These are phyloP conservation scores for Nothocercus nigrocapillus DNA, from an alignment of 2,113 vertebrate species.

Conservation along the genomic window DNA sequence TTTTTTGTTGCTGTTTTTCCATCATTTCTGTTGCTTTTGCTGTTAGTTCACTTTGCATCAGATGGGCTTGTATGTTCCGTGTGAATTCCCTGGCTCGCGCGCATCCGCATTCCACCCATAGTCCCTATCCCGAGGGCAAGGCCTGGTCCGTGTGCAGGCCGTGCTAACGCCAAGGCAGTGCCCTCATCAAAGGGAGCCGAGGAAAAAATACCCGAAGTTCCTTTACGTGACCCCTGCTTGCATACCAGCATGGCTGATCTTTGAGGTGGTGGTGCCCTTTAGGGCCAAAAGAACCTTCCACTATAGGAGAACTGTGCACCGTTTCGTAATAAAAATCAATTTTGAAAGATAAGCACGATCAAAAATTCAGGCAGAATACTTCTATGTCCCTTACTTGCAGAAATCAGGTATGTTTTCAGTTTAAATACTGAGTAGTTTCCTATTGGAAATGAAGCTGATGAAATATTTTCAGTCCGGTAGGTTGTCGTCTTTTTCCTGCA, in stretches of 20 bases:
- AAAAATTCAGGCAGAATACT: not conserved
- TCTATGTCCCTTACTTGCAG: not conserved
- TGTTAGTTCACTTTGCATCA: not conserved
- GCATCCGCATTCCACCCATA: not conserved
- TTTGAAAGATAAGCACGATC: not conserved
- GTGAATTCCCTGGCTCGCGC: not conserved
- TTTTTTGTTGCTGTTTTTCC: not conserved
- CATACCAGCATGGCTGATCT: fast-evolving
- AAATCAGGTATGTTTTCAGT: not conserved
- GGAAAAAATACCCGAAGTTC: not conserved
- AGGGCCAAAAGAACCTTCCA: not conserved
- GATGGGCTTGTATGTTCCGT: not conserved
- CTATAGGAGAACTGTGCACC: not conserved
- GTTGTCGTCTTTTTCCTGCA: not conserved
- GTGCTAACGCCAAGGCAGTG: not conserved
- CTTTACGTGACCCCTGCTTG: not conserved
- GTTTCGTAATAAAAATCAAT: not conserved
- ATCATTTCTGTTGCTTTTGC: not conserved
- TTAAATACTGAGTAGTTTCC: not conserved
- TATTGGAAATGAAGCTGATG: not conserved
- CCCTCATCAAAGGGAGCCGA: not conserved
- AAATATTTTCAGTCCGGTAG: not conserved
- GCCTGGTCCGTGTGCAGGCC: not conserved
- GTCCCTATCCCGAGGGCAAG: not conserved
- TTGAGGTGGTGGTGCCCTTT: not conserved